These are phyloP conservation scores for Apocheima hispidaria DNA, from an alignment of 2,888 invertebrate species.

Conservation along the genomic window DNA sequence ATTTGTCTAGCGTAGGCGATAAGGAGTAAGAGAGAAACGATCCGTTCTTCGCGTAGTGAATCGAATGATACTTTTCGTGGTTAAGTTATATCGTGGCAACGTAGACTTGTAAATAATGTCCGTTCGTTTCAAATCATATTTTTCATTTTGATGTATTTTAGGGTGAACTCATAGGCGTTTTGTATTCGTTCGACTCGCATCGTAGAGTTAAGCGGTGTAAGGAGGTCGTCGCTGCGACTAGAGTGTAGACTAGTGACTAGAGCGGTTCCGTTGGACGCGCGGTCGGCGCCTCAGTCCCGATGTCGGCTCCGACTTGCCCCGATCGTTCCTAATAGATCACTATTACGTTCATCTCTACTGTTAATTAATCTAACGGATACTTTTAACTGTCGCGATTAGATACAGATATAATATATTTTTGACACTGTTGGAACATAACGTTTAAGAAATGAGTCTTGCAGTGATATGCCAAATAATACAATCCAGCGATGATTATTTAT, in stretches of 20 bases:
- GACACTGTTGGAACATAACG: constrained; percentile 60
- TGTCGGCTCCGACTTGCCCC: constrained; percentile 30
- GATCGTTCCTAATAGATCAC: constrained; percentile 8
- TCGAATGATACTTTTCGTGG: constrained; percentile 56
- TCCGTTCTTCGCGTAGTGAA: constrained; percentile 63
- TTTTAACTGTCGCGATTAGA: constrained; percentile 26
- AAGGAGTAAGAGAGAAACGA: constrained; percentile 64
- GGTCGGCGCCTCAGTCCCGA: constrained; percentile 54
- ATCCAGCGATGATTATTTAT: constrained; percentile 81
- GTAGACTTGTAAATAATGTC: constrained; percentile 75
- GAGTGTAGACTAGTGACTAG: constrained; percentile 70
- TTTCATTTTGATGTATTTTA: constrained; percentile 84
- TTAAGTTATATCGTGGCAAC: constrained; percentile 76
- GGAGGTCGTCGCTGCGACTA: constrained; percentile 63
- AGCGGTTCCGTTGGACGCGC: constrained; percentile 55
- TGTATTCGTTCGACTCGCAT: constrained; percentile 76
- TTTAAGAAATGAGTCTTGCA: constrained; percentile 71
- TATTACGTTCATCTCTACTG: constrained; percentile 8
- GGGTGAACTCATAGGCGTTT: constrained; percentile 79
- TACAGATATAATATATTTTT: constrained; percentile 66
- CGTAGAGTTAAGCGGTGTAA: constrained; percentile 57
- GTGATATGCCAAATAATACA: constrained; percentile 84
- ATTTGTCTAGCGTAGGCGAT: constrained; percentile 71
- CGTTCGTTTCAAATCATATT: constrained; percentile 72
- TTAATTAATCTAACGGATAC: constrained; percentile 32